phyloP scores from a whole-genome alignment of 2,113 vertebrate species.

The Carlito syrichta region DNA sequence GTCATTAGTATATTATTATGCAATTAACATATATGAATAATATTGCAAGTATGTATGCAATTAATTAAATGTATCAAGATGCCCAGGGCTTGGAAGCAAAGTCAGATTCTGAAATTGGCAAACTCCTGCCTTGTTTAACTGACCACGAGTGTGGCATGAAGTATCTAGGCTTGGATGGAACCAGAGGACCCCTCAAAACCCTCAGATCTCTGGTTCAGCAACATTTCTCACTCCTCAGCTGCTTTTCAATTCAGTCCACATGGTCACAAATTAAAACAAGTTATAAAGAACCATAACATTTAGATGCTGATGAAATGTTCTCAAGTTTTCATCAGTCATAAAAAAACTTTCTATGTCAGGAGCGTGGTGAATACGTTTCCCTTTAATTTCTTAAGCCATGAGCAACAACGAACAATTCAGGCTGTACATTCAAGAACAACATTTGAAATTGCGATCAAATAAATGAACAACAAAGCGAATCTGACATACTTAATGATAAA shows the following conservation, averaged over 20 bases:
- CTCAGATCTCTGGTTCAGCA: not conserved
- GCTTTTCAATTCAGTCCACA: not conserved
- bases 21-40: not conserved
- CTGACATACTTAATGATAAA: conserved; percentile 48
- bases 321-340: conserved; percentile 10
- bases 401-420: not conserved
- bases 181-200: not conserved
- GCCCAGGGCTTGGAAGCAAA: not conserved
- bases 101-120: not conserved
- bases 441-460: conserved; percentile 37
- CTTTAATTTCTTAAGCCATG: conserved; percentile 22
- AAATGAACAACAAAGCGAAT: not conserved
- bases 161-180: not conserved
- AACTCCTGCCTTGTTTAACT: not conserved
- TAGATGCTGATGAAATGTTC: conserved; percentile 2
- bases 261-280: conserved; percentile 29
- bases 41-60: not conserved
- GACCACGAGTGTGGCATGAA: not conserved
- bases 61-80: not conserved
- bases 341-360: conserved; percentile 22
- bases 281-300: conserved; percentile 16
- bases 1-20: not conserved
- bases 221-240: not conserved
- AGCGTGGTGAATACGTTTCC: not conserved
- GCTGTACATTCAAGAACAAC: not conserved